Evolutionary conservation across 2,113 vertebrate genomes (phyloP).

Genomic region (Meleagris gallopavo): DNA sequence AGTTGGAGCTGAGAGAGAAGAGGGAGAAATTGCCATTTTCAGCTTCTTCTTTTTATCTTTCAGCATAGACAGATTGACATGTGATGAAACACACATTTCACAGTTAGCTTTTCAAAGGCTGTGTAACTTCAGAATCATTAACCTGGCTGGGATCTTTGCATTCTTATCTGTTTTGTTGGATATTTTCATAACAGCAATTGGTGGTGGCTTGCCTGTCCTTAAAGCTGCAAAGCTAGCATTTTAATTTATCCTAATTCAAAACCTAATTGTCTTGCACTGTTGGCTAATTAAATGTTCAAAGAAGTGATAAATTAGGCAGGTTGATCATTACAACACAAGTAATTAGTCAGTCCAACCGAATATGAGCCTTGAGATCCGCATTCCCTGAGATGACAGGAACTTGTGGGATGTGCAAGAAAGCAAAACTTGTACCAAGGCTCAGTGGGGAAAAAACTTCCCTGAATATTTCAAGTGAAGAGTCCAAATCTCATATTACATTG

Average conservation of each 20-base stretch:
- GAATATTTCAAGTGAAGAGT: background rate
- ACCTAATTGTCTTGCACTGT: conserved; percentile 83
- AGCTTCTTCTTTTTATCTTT: conserved; percentile 1
- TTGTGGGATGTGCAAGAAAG: background rate
- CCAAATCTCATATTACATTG: background rate
- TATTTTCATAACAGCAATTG: conserved; percentile 65
- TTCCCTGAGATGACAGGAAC: conserved; percentile 34
- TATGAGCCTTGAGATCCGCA: conserved; percentile 50
- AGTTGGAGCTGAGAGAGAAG: background rate
- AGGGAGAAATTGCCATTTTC: conserved; percentile 15
- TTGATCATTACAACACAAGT: conserved; percentile 83
- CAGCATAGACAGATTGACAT: background rate
- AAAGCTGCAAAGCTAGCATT: conserved; percentile 79
- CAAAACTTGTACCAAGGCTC: background rate
- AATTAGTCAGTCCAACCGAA: conserved; percentile 82
- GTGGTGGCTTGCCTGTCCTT: conserved; percentile 70
- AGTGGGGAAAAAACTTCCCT: background rate
- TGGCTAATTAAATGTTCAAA: conserved; percentile 90
- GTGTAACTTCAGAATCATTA: conserved; percentile 38
- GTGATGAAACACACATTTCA: background rate
- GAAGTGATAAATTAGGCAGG: conserved; percentile 87
- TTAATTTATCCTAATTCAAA: conserved; percentile 85
- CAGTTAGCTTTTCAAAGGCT: conserved; percentile 26
- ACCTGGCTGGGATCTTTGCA: conserved; percentile 31
- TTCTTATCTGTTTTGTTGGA: conserved; percentile 56